Evolutionary conservation across 1,140 invertebrate species (phyloP), one percentile per base, ranked within the genome.

Genomic region (Cepaea nemoralis): DNA sequence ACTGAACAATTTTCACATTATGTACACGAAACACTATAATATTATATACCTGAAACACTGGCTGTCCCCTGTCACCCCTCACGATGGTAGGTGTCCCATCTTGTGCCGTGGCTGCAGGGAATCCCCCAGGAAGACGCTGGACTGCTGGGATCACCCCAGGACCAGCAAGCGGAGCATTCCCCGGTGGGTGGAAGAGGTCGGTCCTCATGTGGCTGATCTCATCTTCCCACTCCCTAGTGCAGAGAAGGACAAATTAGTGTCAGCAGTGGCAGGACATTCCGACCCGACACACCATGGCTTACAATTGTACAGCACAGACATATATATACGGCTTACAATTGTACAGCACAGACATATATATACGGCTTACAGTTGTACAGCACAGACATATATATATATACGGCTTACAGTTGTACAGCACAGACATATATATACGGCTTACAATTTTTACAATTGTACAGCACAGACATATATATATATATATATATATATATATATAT

Each of bases 161-260:
- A 24, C 78, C 71, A 3, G 39, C 73, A 6, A 55, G 16, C 0
- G 39, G 2, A 1, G 10, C 73, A 5, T 37, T 76, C 39, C 83
- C 82, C 2, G 90, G 90, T 39, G 91, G 67, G 31, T 86, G 82
- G 78, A 91, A 91, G 84, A 91, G 91, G 69, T 90, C 90, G 45
- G 83, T 88, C 82, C 90, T 85, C 90, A 91, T 90, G 77, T 86
- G 85, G 80, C 89, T 89, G 16, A 91, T 90, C 74, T 91, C 90
- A 24, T 86, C 84, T 81, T 91, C 89, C 90, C 90, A 91, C 81
- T 91, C 90, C 40, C 85, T 80, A 69, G 19, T 55, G 73, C 27
- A 55, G 12, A 24, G 5, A 3, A 55, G 50, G 19, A 55, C 19
- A 55, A 55, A 45, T 10, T 10, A 8, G 19, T 45, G 42, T 10